Evolutionary conservation across 2,113 vertebrate genomes (phyloP), one percentile per base, ranked within the genome.

Genomic region (Oreochromis niloticus): DNA sequence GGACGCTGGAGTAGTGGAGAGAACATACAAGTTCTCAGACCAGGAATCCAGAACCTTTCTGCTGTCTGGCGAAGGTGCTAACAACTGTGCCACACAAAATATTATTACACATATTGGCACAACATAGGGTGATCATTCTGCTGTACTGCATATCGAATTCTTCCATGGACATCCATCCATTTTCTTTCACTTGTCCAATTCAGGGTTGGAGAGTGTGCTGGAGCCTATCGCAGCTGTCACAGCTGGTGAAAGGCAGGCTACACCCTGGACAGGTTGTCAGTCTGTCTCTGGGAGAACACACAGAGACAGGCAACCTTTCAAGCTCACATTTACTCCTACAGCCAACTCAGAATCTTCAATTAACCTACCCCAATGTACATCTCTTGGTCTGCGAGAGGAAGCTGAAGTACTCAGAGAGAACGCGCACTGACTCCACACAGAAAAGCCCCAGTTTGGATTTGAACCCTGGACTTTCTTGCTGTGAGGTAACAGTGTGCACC

Each of bases 391-490:
- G 13, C 0, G 8, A 27, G 22, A 17, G 22, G 41, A 27, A 27
- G 5, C 41, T 10, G 14, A 27, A 4, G 14, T 16, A 48, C 68
- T 43, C 13, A 9, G n/a, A 16, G 39, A 73, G 39, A 46, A 73
- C 1, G 13, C 0, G 0, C 8, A 16, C 22, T 2, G 68, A 73
- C 68, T 71, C 12, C 7, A 24, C 36, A 68, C 7, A 71, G 66
- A 71, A 71, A 73, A 1, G 8, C 22, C 8, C 6, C 68, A 2
- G 39, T 27, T 27, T 3, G 13, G 22, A 73, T 73, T 73, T 46
- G 22, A 73, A 73, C 22, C 0, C 39, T 14, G 2, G n/a, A 43
- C 1, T 36, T 71, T 16, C 12, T 24, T 1, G 0, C 8, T 0
- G 0, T 14, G 36, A 43, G n/a, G 66, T 24, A 39, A 3, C 19